Evolutionary conservation across 2,888 invertebrate genomes (phyloP).

Genomic region (Anarsia innoxiella): DNA sequence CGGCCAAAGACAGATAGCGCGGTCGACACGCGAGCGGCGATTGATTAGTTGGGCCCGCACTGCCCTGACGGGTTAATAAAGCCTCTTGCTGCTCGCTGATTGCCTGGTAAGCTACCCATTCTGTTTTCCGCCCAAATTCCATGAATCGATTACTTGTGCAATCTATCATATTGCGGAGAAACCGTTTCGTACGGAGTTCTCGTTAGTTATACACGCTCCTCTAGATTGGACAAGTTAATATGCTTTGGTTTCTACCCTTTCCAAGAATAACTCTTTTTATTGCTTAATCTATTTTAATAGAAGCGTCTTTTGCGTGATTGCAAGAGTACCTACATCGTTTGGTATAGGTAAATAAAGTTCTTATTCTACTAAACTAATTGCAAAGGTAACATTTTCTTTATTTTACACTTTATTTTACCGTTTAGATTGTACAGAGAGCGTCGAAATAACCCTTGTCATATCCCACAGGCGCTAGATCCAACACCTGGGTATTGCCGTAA

Average conservation of each 20-base stretch:
- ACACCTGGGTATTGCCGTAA: constrained; percentile 8
- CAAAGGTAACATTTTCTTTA: too few relatives aligned
- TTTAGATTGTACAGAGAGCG: too few relatives aligned
- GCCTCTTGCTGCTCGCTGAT: constrained; percentile 59
- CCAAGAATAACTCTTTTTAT: too few relatives aligned
- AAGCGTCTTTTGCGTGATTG: too few relatives aligned
- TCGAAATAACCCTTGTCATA: constrained; percentile 11
- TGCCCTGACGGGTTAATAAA: constrained; percentile 71
- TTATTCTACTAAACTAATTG: too few relatives aligned
- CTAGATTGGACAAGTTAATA: constrained; percentile 12
- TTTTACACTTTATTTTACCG: too few relatives aligned
- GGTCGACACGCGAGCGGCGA: constrained; percentile 71
- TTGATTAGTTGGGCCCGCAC: constrained; percentile 69
- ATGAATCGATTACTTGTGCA: constrained; percentile 50
- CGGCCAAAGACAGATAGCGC: constrained; percentile 70
- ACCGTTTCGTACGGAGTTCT: constrained; percentile 24
- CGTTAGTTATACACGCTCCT: constrained; percentile 19
- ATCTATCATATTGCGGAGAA: constrained; percentile 43
- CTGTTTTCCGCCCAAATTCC: constrained; percentile 47
- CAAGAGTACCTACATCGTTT: too few relatives aligned
- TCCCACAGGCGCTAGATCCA: constrained; percentile 9
- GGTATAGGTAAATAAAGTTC: too few relatives aligned
- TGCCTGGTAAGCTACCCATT: constrained; percentile 63
- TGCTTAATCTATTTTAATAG: too few relatives aligned
- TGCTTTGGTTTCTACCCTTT: constrained; percentile 5